These are phyloP conservation scores for Eulemur macaco DNA, from an alignment of 2,113 vertebrate species.

Conservation along the genomic window DNA sequence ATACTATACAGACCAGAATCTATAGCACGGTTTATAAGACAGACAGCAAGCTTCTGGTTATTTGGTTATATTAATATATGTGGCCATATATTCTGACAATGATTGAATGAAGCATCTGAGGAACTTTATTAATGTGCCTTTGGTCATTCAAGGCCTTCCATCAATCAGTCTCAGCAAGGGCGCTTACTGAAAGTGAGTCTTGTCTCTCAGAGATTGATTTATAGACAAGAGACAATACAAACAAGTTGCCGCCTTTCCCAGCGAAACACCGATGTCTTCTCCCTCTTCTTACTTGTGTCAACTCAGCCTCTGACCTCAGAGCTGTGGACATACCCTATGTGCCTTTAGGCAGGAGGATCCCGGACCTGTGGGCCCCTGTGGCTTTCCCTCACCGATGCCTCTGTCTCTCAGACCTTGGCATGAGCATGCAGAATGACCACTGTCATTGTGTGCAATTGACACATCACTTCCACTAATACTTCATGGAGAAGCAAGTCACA, in stretches of 20 bases:
- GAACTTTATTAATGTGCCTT: background rate
- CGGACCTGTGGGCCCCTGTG: background rate
- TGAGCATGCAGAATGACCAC: background rate
- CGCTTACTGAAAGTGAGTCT: background rate
- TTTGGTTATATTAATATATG: background rate
- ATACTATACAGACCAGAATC: background rate
- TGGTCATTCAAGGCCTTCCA: slow-evolving; percentile 15
- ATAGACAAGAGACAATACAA: background rate
- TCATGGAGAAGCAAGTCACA: background rate
- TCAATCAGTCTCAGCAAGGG: background rate
- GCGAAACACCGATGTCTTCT: background rate
- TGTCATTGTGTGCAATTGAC: background rate
- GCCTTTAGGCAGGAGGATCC: background rate
- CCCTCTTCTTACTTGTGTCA: background rate
- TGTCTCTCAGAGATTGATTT: slow-evolving; percentile 41
- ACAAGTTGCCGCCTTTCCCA: background rate
- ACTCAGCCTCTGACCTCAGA: background rate
- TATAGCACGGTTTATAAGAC: background rate
- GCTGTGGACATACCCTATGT: background rate
- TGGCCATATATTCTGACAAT: background rate
- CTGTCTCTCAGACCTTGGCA: background rate
- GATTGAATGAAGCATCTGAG: background rate
- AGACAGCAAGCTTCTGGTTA: background rate
- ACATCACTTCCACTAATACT: background rate
- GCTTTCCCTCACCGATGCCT: background rate